Conservation (phyloP, 2,113 vertebrate species). For the Ancistrus triradiatus region DNA sequence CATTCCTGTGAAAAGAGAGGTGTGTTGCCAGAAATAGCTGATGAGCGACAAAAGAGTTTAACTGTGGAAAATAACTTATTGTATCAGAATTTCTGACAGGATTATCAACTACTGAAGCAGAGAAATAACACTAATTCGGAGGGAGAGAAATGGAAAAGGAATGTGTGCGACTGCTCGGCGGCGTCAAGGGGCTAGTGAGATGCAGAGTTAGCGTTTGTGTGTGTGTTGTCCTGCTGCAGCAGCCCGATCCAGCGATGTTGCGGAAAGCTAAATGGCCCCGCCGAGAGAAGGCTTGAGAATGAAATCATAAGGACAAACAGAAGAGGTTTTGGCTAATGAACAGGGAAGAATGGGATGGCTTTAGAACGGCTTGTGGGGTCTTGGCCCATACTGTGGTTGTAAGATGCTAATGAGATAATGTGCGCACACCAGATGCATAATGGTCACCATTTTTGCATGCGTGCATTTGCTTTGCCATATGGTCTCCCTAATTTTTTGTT, state of each 20-base stretch:
- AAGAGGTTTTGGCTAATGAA: constrained; percentile 43
- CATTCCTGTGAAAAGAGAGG: too few relatives aligned
- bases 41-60: too few relatives aligned
- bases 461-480: constrained; percentile 10
- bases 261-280: constrained; percentile 42
- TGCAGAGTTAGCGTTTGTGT: constrained; percentile 37
- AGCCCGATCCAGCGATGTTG: constrained; percentile 31
- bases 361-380: constrained; percentile 24
- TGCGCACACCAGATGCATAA: constrained; percentile 23
- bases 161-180: constrained; percentile 26
- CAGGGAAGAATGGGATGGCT: constrained; percentile 31
- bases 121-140: not conserved
- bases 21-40: too few relatives aligned
- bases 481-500: too few relatives aligned
- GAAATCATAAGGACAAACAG: constrained; percentile 35
- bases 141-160: not conserved
- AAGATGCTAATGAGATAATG: constrained; percentile 33
- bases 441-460: constrained; percentile 4
- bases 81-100: not conserved
- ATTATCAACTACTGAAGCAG: constrained; percentile 1
- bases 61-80: not conserved
- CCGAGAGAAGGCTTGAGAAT: constrained; percentile 31
- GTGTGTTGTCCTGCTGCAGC: constrained; percentile 14
- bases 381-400: constrained; percentile 28
- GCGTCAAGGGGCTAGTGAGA: constrained; percentile 37